A percentile compares a stretch with the other conserved stretches of the same genome.
Evolutionary conservation across 2,888 invertebrate species (phyloP).

Genomic region (Nephrocerus scutellatus): DNA sequence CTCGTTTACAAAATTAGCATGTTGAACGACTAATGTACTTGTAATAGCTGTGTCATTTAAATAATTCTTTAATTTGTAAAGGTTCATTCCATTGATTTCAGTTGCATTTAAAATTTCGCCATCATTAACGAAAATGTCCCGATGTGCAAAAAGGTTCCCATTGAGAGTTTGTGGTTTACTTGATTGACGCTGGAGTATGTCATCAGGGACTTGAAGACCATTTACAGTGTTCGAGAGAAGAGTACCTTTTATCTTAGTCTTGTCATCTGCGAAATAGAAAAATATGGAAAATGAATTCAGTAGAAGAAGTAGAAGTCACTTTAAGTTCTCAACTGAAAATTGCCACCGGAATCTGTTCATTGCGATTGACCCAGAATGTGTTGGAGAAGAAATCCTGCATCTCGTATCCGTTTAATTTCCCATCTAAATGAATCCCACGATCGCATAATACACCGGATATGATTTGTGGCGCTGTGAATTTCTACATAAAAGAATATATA

Average conservation of each 20-base stretch:
- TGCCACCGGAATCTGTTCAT: slow-evolving; percentile 47
- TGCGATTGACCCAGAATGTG: slow-evolving; percentile 49
- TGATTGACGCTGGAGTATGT: slow-evolving; percentile 43
- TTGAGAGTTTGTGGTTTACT: slow-evolving; percentile 26
- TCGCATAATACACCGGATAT: slow-evolving; percentile 26
- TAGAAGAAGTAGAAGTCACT: neutral
- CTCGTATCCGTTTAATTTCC: slow-evolving; percentile 47
- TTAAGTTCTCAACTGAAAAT: slow-evolving; percentile 38
- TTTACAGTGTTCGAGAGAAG: slow-evolving; percentile 37
- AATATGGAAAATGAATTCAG: too few relatives aligned
- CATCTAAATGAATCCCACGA: slow-evolving; percentile 28
- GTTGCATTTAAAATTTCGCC: slow-evolving; percentile 26
- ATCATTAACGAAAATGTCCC: slow-evolving; percentile 24
- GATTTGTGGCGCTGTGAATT: slow-evolving; percentile 36
- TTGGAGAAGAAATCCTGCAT: slow-evolving; percentile 47
- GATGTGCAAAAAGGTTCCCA: slow-evolving; percentile 23
- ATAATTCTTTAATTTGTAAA: slow-evolving; percentile 26
- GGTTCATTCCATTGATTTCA: slow-evolving; percentile 30
- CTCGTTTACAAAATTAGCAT: slow-evolving; percentile 44
- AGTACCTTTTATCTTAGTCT: slow-evolving; percentile 29
- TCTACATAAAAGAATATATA: too few relatives aligned
- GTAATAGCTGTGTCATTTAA: slow-evolving; percentile 22
- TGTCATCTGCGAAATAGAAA: slow-evolving; percentile 37
- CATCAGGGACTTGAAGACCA: slow-evolving; percentile 47
- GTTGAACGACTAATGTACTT: slow-evolving; percentile 40